phyloP scores from a whole-genome alignment of 1,140 invertebrate species.

The Myzus persicae region DNA sequence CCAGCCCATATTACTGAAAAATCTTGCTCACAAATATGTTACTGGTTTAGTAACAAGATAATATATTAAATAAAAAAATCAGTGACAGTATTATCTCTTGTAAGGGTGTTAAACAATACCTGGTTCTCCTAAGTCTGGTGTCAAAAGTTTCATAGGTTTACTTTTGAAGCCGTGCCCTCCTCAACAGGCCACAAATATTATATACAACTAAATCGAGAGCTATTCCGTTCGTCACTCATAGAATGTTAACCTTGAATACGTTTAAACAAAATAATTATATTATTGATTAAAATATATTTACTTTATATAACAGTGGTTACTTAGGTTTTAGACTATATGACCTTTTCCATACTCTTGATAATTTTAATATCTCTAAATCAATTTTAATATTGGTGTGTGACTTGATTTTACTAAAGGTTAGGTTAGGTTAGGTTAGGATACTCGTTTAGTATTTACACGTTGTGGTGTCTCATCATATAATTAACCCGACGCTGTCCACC shows the following conservation, averaged over 20 bases:
- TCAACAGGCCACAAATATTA: neutral
- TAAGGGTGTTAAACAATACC: neutral
- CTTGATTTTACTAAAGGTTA: neutral
- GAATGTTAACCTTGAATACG: neutral
- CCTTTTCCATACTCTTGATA: neutral
- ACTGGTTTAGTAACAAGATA: too few species aligned
- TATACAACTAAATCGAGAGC: neutral
- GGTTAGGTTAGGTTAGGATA: neutral
- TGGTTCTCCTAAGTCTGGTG: neutral
- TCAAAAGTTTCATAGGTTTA: neutral
- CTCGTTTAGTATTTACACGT: neutral
- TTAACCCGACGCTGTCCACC: neutral
- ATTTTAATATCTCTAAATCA: neutral
- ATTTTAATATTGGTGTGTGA: neutral
- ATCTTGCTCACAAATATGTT: neutral
- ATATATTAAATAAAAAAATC: neutral
- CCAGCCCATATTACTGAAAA: neutral
- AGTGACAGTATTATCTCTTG: neutral
- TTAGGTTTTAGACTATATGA: neutral
- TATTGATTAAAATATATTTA: neutral
- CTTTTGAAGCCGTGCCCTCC: neutral
- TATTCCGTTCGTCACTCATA: neutral
- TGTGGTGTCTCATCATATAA: neutral
- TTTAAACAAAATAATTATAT: neutral
- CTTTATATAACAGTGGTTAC: neutral